phyloP scores from a whole-genome alignment of 2,888 invertebrate species.

The Branchellion lobata region DNA sequence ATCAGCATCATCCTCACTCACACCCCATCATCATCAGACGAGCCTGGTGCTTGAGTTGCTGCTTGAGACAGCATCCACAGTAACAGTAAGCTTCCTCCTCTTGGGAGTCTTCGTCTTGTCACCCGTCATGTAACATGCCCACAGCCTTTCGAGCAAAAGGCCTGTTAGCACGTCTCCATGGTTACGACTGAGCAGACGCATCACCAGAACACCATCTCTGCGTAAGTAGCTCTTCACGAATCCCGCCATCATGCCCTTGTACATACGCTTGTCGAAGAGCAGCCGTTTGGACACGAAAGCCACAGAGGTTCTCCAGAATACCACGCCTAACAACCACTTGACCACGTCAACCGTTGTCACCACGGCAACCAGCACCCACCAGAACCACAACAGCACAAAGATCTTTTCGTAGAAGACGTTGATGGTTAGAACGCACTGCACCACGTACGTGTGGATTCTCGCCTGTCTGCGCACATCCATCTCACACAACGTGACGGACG shows the following conservation, averaged over 20 bases:
- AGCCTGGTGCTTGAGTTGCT: constrained; percentile 27
- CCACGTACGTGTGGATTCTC: constrained; percentile 41
- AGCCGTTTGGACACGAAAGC: constrained; percentile 20
- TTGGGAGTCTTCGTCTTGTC: background rate
- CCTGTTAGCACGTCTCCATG: constrained; percentile 22
- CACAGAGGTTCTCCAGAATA: constrained; percentile 62
- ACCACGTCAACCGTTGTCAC: constrained; percentile 24
- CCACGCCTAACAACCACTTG: constrained; percentile 13
- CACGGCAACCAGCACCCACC: constrained; percentile 21
- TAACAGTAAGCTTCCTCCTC: constrained; percentile 16
- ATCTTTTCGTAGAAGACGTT: constrained; percentile 47
- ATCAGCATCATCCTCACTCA: too few species aligned
- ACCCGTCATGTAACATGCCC: constrained; percentile 20
- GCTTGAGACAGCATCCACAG: background rate
- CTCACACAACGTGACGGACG: constrained; percentile 42
- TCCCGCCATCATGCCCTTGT: background rate
- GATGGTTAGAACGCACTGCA: constrained; percentile 44
- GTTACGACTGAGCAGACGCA: constrained; percentile 12
- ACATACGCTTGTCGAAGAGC: background rate
- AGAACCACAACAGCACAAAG: constrained; percentile 44
- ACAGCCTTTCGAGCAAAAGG: constrained; percentile 3
- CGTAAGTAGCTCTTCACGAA: constrained; percentile 32
- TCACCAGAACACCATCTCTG: constrained; percentile 22
- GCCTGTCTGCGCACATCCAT: constrained; percentile 43
- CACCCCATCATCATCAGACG: constrained; percentile 16